phyloP scores from a whole-genome alignment of 35 echinoderm and acorn worm genomes.

The Strongylocentrotus purpuratus region DNA sequence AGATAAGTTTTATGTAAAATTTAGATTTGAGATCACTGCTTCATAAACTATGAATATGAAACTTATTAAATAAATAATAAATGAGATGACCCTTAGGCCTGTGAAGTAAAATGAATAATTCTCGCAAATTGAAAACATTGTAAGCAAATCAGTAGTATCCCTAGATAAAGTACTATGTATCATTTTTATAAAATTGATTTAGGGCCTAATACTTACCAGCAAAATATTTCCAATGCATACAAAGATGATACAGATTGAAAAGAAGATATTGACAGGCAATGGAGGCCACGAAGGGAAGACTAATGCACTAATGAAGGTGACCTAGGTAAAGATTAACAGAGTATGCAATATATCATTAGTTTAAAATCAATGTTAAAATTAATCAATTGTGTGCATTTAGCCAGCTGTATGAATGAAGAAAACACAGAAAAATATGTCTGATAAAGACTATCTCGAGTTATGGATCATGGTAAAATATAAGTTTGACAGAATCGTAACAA shows the following conservation, averaged over 20 bases:
- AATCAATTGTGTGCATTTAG: background rate
- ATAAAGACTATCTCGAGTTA: too few species aligned
- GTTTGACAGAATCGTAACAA: too few species aligned
- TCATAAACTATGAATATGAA: too few species aligned
- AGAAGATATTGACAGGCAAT: conserved; percentile 64
- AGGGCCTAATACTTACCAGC: conserved; percentile 66
- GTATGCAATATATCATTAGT: background rate
- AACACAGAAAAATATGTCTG: too few species aligned
- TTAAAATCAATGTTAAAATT: background rate
- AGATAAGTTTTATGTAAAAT: too few species aligned
- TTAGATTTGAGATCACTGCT: too few species aligned
- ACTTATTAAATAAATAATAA: too few species aligned
- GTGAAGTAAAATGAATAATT: background rate
- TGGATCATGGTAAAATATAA: too few species aligned
- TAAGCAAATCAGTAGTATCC: background rate
- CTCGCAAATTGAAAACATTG: background rate
- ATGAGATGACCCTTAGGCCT: too few species aligned
- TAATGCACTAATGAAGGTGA: conserved; percentile 83
- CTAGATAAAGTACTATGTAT: background rate
- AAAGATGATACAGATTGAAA: conserved; percentile 64
- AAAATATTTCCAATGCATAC: conserved; percentile 77
- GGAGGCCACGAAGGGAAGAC: conserved; percentile 64
- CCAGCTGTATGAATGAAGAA: background rate
- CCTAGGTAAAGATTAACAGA: conserved; percentile 55
- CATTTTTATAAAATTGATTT: background rate